phyloP scores from a whole-genome alignment of 2,113 vertebrate genomes.

The Hiodon tergisus region DNA sequence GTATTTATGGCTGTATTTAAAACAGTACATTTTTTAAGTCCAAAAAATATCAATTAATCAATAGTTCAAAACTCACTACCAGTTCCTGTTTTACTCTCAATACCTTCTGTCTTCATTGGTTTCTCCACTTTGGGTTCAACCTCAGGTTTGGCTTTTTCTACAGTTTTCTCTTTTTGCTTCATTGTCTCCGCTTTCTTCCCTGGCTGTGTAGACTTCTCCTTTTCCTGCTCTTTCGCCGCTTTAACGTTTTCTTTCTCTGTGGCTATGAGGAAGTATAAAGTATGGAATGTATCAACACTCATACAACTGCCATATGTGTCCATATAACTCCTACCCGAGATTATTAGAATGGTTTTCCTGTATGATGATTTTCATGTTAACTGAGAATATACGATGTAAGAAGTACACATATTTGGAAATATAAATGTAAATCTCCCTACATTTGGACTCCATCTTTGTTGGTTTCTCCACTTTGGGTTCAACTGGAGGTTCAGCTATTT shows the following conservation, averaged over 20 bases:
- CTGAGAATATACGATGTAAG: too few relatives aligned
- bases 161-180: neutral
- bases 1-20: too few relatives aligned
- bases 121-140: neutral
- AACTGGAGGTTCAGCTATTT: neutral
- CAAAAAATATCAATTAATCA: too few relatives aligned
- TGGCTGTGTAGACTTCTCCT: neutral
- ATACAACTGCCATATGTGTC: neutral
- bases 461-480: constrained; percentile 8
- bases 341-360: too few relatives aligned
- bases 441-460: neutral
- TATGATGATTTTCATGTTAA: too few relatives aligned
- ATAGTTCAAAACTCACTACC: too few relatives aligned
- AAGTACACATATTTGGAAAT: too few relatives aligned
- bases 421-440: neutral
- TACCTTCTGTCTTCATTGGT: neutral
- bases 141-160: neutral
- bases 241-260: constrained; percentile 1
- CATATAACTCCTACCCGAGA: too few relatives aligned
- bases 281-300: neutral
- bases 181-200: neutral
- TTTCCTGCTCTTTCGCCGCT: neutral
- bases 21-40: too few relatives aligned
- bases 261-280: neutral
- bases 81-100: too few relatives aligned